Percentiles rank a stretch among this genome's conserved stretches.
phyloP scores from a whole-genome alignment of 1,140 invertebrate genomes.

The Bilobella aurantiaca region DNA sequence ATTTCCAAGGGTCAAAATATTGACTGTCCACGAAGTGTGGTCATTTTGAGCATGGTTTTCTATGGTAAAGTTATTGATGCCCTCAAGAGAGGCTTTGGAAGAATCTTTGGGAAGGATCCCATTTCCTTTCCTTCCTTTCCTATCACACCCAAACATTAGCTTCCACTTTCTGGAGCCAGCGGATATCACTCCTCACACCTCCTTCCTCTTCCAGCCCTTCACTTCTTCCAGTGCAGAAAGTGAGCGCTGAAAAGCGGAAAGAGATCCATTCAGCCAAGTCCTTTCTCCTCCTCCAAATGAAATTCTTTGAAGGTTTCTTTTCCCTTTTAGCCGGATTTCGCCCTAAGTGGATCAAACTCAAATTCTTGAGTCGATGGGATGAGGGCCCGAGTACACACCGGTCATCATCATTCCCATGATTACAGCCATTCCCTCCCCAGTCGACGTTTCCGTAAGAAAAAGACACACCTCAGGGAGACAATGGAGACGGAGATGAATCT shows the following conservation, averaged over 20 bases:
- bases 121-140: slow-evolving; percentile 34
- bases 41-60: slow-evolving; percentile 24
- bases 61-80: slow-evolving; percentile 30
- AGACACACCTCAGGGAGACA: neutral
- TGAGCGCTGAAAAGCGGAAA: neutral
- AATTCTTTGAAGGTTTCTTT: neutral
- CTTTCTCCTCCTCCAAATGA: neutral
- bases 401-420: neutral
- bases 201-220: neutral
- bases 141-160: slow-evolving; percentile 32
- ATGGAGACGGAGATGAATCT: too few species aligned
- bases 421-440: slow-evolving; percentile 2
- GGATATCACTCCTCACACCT: slow-evolving; percentile 34
- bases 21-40: slow-evolving; percentile 20
- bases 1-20: neutral
- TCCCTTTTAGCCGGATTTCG: neutral
- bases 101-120: slow-evolving; percentile 33
- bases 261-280: slow-evolving; percentile 2
- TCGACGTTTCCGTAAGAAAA: neutral
- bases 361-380: too few species aligned
- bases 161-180: slow-evolving; percentile 31
- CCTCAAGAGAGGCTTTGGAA: slow-evolving; percentile 18
- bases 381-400: neutral
- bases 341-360: slow-evolving; percentile 1
- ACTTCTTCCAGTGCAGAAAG: neutral